Conservation (phyloP, 2,113 vertebrate species). For the Silurus glanis region DNA sequence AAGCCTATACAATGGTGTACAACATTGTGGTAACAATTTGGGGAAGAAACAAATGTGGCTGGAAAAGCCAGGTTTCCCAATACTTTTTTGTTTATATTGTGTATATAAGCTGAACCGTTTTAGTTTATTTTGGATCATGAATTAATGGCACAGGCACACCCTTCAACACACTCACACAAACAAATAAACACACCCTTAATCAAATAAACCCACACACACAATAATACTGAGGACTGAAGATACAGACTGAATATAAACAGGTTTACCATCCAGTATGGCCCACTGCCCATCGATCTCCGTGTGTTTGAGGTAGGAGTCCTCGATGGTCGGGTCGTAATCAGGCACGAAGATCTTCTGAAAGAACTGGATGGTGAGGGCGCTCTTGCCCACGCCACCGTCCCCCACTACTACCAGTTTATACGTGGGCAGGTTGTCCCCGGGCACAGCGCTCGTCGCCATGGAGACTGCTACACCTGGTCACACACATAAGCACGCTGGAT, state of each 20-base stretch:
- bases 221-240: not conserved
- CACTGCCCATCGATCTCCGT: conserved; percentile 97
- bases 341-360: conserved; percentile 99
- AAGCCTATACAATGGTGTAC: no score
- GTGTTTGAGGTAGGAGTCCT: conserved; percentile 98
- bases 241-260: no score
- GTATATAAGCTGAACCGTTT: no score
- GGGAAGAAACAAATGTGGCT: no score
- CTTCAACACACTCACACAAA: not conserved
- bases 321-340: conserved; percentile 97
- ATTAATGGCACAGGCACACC: not conserved
- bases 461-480: conserved; percentile 72
- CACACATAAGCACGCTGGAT: not conserved
- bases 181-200: not conserved
- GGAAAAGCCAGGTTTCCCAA: no score
- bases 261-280: conserved; percentile 95
- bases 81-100: no score
- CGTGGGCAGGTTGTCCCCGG: conserved; percentile 95
- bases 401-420: conserved; percentile 99
- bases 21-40: no score
- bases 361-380: conserved; percentile 98
- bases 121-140: no score
- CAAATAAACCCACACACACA: conserved; percentile 15
- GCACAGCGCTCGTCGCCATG: conserved; percentile 95
- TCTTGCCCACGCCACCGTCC: conserved; percentile 95